A percentile compares a stretch with the other conserved stretches of the same genome.
phyloP scores from a whole-genome alignment of 92 coral and sea anemone species.

The Zoanthus solanderi region DNA sequence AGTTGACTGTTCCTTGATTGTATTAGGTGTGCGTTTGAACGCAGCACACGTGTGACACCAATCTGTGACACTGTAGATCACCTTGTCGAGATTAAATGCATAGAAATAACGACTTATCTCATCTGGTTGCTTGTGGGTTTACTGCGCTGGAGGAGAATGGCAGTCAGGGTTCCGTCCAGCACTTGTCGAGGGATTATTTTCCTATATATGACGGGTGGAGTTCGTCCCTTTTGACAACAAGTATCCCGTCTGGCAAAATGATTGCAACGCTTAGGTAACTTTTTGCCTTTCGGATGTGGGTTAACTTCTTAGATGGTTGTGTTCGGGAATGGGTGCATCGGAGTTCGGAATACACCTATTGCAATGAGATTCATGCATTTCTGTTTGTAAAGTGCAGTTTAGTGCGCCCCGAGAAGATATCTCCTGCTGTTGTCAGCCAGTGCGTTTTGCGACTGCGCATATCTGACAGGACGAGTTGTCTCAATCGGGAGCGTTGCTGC shows the following conservation, averaged over 20 bases:
- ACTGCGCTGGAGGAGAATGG: slow-evolving; percentile 40
- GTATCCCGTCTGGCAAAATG: too few relatives aligned
- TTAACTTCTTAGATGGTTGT: slow-evolving; percentile 55
- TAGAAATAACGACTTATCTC: slow-evolving; percentile 14
- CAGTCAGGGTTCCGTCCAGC: slow-evolving; percentile 41
- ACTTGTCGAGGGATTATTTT: slow-evolving; percentile 16
- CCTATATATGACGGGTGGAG: not conserved
- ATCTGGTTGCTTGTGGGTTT: slow-evolving; percentile 50
- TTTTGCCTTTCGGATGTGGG: too few relatives aligned
- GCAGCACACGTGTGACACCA: slow-evolving; percentile 56
- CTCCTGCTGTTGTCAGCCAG: not conserved
- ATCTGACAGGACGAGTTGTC: too few relatives aligned
- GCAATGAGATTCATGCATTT: not conserved
- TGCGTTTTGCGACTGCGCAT: too few relatives aligned
- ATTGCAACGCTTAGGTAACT: too few relatives aligned
- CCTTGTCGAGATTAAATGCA: slow-evolving; percentile 45
- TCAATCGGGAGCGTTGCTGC: too few relatives aligned
- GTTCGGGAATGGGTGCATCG: slow-evolving; percentile 22
- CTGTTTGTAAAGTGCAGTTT: too few relatives aligned
- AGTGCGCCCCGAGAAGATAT: too few relatives aligned
- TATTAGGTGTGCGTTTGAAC: slow-evolving; percentile 15
- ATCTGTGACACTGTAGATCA: slow-evolving; percentile 22
- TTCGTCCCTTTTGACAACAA: not conserved
- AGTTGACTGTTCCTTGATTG: slow-evolving; percentile 24
- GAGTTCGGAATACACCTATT: slow-evolving; percentile 14